Conservation (phyloP, 1,140 invertebrate genomes). For the Drosophila lowei region DNA sequence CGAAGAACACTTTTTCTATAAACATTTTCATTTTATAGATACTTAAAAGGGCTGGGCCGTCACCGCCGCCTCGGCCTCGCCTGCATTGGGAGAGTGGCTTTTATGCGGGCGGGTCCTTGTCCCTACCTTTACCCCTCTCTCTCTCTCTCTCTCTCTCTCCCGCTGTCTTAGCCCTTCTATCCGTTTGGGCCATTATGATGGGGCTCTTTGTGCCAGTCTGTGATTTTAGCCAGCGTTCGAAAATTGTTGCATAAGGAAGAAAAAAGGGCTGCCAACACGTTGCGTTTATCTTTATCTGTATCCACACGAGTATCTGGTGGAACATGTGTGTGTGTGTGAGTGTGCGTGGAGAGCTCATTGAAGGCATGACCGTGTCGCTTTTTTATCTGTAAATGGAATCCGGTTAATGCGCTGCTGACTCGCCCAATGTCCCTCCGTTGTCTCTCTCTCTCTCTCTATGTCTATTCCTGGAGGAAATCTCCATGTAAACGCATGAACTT, state of each 20-base stretch:
- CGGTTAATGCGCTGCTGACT: slow-evolving; percentile 73
- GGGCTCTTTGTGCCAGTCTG: slow-evolving; percentile 54
- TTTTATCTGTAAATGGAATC: slow-evolving; percentile 76
- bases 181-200: slow-evolving; percentile 59
- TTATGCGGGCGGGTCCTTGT: slow-evolving; percentile 56
- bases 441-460: background rate
- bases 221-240: slow-evolving; percentile 54
- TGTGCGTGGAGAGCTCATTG: slow-evolving; percentile 18
- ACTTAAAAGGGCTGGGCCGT: slow-evolving; percentile 60
- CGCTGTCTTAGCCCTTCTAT: slow-evolving; percentile 17
- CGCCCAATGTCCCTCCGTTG: slow-evolving; percentile 35
- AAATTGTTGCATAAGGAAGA: slow-evolving; percentile 70
- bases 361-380: slow-evolving; percentile 58
- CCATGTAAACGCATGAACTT: too few species aligned
- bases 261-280: slow-evolving; percentile 51
- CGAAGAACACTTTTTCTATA: slow-evolving; percentile 72
- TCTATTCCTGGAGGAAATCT: too few species aligned
- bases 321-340: slow-evolving; percentile 31
- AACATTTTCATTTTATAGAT: slow-evolving; percentile 80
- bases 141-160: background rate
- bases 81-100: slow-evolving; percentile 67
- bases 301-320: background rate
- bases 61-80: slow-evolving; percentile 16
- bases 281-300: slow-evolving; percentile 9
- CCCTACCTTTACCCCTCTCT: background rate